A percentile compares a stretch with the other conserved stretches of the same genome.
Evolutionary conservation across 2,113 vertebrate species (phyloP).

Genomic region (Dissostichus mawsoni): DNA sequence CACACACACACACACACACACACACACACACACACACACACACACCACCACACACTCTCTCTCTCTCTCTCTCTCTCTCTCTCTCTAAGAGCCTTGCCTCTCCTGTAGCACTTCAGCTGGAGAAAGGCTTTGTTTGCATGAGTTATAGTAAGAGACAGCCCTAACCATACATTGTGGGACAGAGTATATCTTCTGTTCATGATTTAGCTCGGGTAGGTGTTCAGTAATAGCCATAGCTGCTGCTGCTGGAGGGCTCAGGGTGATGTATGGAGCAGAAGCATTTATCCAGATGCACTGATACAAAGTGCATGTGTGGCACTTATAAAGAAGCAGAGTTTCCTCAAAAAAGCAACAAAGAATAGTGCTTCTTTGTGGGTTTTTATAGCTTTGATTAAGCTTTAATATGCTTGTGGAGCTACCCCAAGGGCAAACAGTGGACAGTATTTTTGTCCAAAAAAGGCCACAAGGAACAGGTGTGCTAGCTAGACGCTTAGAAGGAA

Average conservation of each 20-base stretch:
- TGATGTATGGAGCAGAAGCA: conserved; percentile 32
- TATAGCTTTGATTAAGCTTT: background rate
- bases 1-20: too few relatives aligned
- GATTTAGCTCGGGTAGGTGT: conserved; percentile 2
- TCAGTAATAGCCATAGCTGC: background rate
- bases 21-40: background rate
- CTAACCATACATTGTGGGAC: background rate
- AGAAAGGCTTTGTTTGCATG: conserved; percentile 3
- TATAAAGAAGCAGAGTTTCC: background rate
- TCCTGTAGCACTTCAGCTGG: conserved; percentile 6
- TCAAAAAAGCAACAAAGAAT: background rate
- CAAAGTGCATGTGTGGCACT: conserved; percentile 6
- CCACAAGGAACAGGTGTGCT: conserved; percentile 78
- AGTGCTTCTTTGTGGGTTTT: background rate
- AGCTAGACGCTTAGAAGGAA: conserved; percentile 27
- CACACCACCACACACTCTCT: too few relatives aligned
- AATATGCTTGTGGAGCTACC: background rate
- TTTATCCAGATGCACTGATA: conserved; percentile 23
- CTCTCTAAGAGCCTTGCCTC: background rate
- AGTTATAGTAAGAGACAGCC: conserved; percentile 28
- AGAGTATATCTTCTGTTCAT: background rate
- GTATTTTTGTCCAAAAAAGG: conserved; percentile 66
- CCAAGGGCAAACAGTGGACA: conserved; percentile 7
- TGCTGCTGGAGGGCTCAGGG: conserved; percentile 8
- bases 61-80: too few relatives aligned